Percentiles rank a stretch among this genome's conserved stretches.
Conservation (phyloP, 2,888 invertebrate genomes). For the Xiphydria camelus region DNA sequence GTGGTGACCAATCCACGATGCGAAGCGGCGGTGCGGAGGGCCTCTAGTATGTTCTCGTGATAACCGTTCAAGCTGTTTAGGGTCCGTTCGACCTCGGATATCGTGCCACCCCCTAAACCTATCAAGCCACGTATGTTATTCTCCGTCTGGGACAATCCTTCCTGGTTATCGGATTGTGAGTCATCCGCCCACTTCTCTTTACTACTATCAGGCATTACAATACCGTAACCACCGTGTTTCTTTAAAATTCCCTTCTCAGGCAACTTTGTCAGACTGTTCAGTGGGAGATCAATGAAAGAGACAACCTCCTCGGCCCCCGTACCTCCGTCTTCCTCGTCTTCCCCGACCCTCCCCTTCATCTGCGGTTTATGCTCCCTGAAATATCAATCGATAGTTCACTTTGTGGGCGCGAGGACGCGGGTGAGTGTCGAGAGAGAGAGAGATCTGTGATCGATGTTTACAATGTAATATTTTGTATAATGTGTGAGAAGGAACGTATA, state of each 20-base stretch:
- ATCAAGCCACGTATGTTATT: constrained; percentile 20
- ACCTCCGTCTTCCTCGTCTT: constrained; percentile 63
- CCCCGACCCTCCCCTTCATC: constrained; percentile 72
- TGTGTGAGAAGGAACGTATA: no score
- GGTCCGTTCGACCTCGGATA: constrained; percentile 81
- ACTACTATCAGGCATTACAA: constrained; percentile 66
- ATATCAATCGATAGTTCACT: constrained; percentile 21
- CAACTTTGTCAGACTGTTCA: constrained; percentile 74
- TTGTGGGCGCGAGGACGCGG: no score
- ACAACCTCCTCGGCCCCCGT: constrained; percentile 77
- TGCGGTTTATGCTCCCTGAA: constrained; percentile 81
- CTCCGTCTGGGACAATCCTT: no score
- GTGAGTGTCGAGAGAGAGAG: no score
- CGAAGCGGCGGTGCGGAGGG: constrained; percentile 80
- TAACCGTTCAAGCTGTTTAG: constrained; percentile 89
- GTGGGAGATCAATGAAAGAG: constrained; percentile 79
- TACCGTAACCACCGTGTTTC: constrained; percentile 79
- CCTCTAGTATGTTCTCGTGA: constrained; percentile 89
- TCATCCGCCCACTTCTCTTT: constrained; percentile 78
- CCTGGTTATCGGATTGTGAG: constrained; percentile 72
- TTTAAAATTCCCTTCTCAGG: constrained; percentile 92
- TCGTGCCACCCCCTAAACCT: constrained; percentile 62
- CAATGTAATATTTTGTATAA: no score
- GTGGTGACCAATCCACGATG: constrained; percentile 68
- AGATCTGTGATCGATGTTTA: no score